Percentiles rank a stretch among this genome's conserved stretches.
Evolutionary conservation across 92 coral and sea anemone genomes (phyloP).

Genomic region (Heteractis magnifica): DNA sequence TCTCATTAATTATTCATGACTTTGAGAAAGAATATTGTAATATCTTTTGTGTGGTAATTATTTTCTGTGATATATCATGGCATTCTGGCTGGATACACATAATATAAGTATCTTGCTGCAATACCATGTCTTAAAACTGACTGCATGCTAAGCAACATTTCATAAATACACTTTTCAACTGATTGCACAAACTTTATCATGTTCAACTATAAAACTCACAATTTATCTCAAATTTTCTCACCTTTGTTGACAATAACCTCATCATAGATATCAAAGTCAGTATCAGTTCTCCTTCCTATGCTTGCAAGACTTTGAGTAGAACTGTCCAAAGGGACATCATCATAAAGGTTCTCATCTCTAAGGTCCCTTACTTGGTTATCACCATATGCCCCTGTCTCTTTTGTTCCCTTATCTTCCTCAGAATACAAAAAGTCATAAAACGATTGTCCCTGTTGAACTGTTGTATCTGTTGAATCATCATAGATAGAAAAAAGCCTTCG

Average conservation of each 20-base stretch:
- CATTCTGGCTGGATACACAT: too few species aligned
- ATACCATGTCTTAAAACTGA: too few species aligned
- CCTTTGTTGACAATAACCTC: conserved; percentile 75
- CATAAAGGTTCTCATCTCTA: conserved; percentile 54
- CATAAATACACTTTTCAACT: too few species aligned
- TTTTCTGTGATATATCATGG: too few species aligned
- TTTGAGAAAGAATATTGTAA: too few species aligned
- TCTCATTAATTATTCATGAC: too few species aligned
- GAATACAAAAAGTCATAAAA: conserved; percentile 80
- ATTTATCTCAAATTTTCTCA: conserved; percentile 4
- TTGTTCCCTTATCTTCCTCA: not conserved
- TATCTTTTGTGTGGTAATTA: too few species aligned
- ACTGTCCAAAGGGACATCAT: conserved; percentile 61
- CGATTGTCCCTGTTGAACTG: conserved; percentile 47
- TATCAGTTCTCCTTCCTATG: conserved; percentile 18
- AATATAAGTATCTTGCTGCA: too few species aligned
- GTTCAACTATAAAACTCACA: too few species aligned
- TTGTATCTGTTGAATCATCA: conserved; percentile 49
- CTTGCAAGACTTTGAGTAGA: conserved; percentile 41
- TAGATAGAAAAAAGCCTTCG: conserved; percentile 54
- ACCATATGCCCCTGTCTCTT: conserved; percentile 4
- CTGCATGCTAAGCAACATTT: not conserved
- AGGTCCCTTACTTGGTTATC: conserved; percentile 18
- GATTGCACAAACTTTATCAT: too few species aligned
- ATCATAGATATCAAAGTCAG: conserved; percentile 51